phyloP scores from a whole-genome alignment of 2,888 invertebrate genomes.

The Stegana nigrithorax region DNA sequence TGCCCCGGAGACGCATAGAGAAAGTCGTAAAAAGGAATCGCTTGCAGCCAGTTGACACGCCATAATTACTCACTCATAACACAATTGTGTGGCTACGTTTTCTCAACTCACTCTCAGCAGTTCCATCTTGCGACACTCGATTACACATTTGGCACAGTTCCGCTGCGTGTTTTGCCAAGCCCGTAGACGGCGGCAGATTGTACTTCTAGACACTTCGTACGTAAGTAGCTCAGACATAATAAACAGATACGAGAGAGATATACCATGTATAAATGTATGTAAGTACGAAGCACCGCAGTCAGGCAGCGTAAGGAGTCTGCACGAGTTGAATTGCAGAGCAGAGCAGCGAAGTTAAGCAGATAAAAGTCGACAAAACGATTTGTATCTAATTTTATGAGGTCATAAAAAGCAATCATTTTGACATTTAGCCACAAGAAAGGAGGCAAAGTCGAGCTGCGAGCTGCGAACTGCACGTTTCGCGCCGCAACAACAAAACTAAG shows the following conservation, averaged over 20 bases:
- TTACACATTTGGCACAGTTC: slow-evolving; percentile 45
- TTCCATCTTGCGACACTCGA: slow-evolving; percentile 40
- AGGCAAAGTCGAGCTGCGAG: not conserved
- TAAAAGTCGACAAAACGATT: slow-evolving; percentile 64
- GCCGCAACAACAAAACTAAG: no score
- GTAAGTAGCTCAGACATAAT: slow-evolving; percentile 35
- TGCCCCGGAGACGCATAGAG: no score
- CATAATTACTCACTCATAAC: slow-evolving; percentile 37
- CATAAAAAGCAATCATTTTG: slow-evolving; percentile 65
- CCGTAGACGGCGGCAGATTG: no score
- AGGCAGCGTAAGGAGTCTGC: not conserved
- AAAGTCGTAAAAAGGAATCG: no score
- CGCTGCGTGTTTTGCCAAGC: slow-evolving; percentile 35
- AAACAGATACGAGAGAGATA: slow-evolving; percentile 27
- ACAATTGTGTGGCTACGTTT: no score
- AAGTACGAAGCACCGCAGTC: not conserved
- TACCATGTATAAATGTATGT: not conserved
- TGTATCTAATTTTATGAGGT: slow-evolving; percentile 66
- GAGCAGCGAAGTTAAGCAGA: slow-evolving; percentile 33
- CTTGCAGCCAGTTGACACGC: slow-evolving; percentile 4
- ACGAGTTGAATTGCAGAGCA: not conserved
- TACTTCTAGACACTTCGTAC: not conserved
- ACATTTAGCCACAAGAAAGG: slow-evolving; percentile 53
- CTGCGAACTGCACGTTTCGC: no score
- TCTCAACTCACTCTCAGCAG: slow-evolving; percentile 44